Evolutionary conservation across 2,113 vertebrate genomes (phyloP).

Genomic region (Hirundichthys speculiger): DNA sequence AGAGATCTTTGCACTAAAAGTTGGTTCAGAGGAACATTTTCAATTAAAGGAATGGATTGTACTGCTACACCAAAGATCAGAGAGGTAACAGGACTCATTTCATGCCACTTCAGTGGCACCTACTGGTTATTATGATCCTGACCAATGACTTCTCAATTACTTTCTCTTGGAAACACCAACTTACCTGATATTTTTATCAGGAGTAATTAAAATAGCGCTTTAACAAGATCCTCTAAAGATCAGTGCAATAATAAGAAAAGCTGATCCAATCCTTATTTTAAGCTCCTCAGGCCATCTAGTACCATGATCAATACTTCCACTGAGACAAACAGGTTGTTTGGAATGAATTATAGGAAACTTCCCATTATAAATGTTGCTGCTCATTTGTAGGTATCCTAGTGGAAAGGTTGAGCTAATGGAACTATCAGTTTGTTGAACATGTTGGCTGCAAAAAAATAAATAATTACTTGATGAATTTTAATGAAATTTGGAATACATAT

Average conservation of each 20-base stretch:
- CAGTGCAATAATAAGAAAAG: slow-evolving; percentile 19
- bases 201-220: slow-evolving; percentile 21
- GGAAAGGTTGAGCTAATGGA: not conserved
- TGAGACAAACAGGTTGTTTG: not conserved
- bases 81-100: not conserved
- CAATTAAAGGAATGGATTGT: not conserved
- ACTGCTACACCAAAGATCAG: not conserved
- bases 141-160: not conserved
- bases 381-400: not conserved
- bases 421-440: not conserved
- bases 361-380: not conserved
- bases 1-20: not conserved
- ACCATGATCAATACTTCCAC: slow-evolving; percentile 26
- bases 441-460: not conserved
- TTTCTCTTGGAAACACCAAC: too few species aligned
- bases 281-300: slow-evolving; percentile 36
- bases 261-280: slow-evolving; percentile 24
- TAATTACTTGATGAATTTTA: not conserved
- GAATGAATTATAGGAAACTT: slow-evolving; percentile 26
- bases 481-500: not conserved
- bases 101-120: not conserved
- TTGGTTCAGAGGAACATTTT: not conserved
- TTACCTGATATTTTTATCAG: slow-evolving; percentile 4
- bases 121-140: not conserved
- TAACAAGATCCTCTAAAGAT: slow-evolving; percentile 18